phyloP scores from a whole-genome alignment of 2,113 vertebrate species.

The Zosterops hypoxanthus region DNA sequence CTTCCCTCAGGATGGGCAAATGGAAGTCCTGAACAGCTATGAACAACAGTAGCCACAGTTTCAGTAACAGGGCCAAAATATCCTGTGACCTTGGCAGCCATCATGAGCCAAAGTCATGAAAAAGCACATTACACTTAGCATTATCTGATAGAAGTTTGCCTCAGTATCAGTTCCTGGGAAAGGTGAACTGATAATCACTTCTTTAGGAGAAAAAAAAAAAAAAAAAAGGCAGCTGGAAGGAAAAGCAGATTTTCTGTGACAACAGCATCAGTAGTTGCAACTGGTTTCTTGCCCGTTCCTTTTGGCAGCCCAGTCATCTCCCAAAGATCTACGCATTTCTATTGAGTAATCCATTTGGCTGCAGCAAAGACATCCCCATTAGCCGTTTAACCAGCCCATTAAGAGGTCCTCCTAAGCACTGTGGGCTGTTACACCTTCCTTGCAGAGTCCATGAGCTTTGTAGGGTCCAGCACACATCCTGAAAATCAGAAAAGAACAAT shows the following conservation, averaged over 20 bases:
- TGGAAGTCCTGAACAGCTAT: slow-evolving; percentile 9
- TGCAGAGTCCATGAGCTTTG: not conserved
- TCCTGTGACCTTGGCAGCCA: not conserved
- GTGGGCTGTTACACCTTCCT: not conserved
- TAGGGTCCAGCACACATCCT: accelerated
- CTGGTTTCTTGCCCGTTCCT: slow-evolving; percentile 27
- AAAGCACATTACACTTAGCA: not conserved
- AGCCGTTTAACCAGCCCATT: not conserved
- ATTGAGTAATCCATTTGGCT: slow-evolving; percentile 5
- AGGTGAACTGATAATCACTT: not conserved
- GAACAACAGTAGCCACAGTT: slow-evolving; percentile 5
- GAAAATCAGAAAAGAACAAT: not conserved
- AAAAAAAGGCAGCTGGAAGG: not conserved
- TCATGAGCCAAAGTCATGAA: not conserved
- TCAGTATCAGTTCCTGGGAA: slow-evolving; percentile 1
- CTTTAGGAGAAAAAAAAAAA: not conserved
- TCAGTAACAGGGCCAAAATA: not conserved
- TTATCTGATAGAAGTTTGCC: not conserved
- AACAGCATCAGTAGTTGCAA: slow-evolving; percentile 26
- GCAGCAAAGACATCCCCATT: not conserved
- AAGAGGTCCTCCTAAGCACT: not conserved
- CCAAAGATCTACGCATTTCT: not conserved
- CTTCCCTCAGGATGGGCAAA: not conserved
- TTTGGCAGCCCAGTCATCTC: slow-evolving; percentile 17
- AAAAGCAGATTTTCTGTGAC: slow-evolving; percentile 50